phyloP scores from a whole-genome alignment of 2,888 invertebrate genomes.

The Xestia xanthographa region DNA sequence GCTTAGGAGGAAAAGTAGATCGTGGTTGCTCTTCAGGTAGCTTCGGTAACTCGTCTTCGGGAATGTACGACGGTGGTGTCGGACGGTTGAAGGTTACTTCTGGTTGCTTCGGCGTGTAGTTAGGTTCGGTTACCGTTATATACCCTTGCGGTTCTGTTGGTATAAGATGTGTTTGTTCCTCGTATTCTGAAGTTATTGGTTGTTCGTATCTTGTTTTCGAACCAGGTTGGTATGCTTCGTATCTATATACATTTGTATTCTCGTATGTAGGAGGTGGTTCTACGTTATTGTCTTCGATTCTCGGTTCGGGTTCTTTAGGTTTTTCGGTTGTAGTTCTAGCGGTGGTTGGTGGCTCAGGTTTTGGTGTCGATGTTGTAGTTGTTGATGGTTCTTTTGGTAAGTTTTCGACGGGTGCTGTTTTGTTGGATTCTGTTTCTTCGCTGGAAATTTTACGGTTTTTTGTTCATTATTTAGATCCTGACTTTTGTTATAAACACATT shows the following conservation, averaged over 20 bases:
- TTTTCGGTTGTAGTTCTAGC: slow-evolving; percentile 37
- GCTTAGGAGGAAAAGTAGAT: slow-evolving; percentile 34
- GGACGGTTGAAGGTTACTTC: slow-evolving; percentile 59
- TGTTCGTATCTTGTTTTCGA: slow-evolving; percentile 20
- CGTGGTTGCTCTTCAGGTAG: slow-evolving; percentile 26
- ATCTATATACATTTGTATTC: slow-evolving; percentile 16
- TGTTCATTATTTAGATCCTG: neutral
- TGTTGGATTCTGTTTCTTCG: slow-evolving; percentile 73
- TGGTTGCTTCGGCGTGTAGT: slow-evolving; percentile 23
- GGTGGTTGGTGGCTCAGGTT: slow-evolving; percentile 61
- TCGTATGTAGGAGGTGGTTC: slow-evolving; percentile 33
- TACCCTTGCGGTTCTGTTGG: slow-evolving; percentile 37
- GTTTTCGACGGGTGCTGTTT: slow-evolving; percentile 42
- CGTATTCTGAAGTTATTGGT: slow-evolving; percentile 26
- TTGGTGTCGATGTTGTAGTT: slow-evolving; percentile 61
- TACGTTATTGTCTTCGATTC: slow-evolving; percentile 50
- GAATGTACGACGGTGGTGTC: slow-evolving; percentile 55
- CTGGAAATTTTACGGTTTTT: slow-evolving; percentile 65
- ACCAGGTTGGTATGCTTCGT: slow-evolving; percentile 5
- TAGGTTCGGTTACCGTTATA: slow-evolving; percentile 41
- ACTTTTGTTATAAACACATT: neutral
- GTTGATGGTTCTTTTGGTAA: slow-evolving; percentile 50
- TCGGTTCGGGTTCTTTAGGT: slow-evolving; percentile 45
- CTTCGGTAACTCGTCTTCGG: slow-evolving; percentile 56
- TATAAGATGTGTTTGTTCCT: slow-evolving; percentile 38